phyloP scores from a whole-genome alignment of 2,113 vertebrate genomes.

The Heloderma charlesbogerti region DNA sequence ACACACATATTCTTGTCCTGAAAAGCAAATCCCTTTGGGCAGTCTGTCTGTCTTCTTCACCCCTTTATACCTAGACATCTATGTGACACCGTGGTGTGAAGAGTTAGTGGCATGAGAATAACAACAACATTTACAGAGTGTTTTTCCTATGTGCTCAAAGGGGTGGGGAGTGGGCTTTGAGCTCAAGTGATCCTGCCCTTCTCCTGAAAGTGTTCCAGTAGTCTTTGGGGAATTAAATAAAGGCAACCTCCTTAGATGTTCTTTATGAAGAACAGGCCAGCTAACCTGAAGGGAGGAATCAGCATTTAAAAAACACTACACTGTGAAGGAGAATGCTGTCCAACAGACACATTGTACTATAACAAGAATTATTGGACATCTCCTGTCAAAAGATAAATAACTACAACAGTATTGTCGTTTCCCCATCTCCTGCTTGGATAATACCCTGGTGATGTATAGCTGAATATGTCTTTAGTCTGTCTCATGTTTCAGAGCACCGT shows the following conservation, averaged over 20 bases:
- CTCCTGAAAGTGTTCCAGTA: background rate
- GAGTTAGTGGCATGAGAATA: no score
- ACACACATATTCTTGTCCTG: no score
- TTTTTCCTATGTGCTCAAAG: background rate
- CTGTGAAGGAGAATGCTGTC: conserved; percentile 8
- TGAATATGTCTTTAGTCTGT: background rate
- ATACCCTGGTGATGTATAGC: conserved; percentile 31
- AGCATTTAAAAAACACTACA: conserved; percentile 2
- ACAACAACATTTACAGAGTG: no score
- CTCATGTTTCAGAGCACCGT: background rate
- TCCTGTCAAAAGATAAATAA: background rate
- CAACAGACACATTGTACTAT: conserved; percentile 12
- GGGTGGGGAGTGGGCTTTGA: background rate
- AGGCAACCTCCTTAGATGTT: background rate
- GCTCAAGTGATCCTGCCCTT: background rate
- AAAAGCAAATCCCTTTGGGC: no score
- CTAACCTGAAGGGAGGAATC: background rate
- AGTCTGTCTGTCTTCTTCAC: no score
- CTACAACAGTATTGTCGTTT: conserved; percentile 8
- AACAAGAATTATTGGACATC: background rate
- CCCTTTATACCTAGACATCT: no score
- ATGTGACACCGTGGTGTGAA: no score
- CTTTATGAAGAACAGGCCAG: conserved; percentile 8
- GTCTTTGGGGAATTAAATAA: conserved; percentile 4
- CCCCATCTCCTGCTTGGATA: background rate